These are phyloP conservation scores for Microctenopoma lineatum DNA, from an alignment of 2,797 vertebrate genomes.

Conservation along the genomic window DNA sequence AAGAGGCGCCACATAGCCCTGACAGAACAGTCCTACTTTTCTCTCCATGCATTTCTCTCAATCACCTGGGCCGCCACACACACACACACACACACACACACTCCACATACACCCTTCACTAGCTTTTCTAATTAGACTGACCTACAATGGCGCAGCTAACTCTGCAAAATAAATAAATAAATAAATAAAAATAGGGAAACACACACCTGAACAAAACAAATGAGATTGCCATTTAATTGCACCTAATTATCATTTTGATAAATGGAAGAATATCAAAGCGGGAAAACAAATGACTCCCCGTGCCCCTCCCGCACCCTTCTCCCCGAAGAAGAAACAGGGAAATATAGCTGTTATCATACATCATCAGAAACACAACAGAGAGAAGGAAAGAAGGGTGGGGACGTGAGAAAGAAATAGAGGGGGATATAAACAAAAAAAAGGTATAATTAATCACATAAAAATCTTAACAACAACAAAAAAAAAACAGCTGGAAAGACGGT, in stretches of 20 bases:
- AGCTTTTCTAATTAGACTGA: constrained; percentile 76
- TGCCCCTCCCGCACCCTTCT: constrained; percentile 74
- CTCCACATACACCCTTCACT: constrained; percentile 20
- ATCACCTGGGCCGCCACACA: constrained; percentile 49
- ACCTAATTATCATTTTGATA: constrained; percentile 90
- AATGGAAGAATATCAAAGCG: constrained; percentile 84
- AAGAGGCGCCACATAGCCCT: constrained; percentile 31
- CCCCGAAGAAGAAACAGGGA: constrained; percentile 78
- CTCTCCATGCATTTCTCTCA: constrained; percentile 56
- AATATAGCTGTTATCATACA: constrained; percentile 82
- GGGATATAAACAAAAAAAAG: constrained; percentile 71
- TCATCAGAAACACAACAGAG: constrained; percentile 77
- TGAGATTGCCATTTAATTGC: constrained; percentile 87
- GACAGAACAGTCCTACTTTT: constrained; percentile 61
- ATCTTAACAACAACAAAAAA: constrained; percentile 43
- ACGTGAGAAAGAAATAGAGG: constrained; percentile 36
- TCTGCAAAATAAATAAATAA: constrained; percentile 57
- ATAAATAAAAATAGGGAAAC: constrained; percentile 67
- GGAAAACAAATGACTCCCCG: constrained; percentile 82
- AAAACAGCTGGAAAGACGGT: constrained; percentile 60
- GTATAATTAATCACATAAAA: constrained; percentile 78
- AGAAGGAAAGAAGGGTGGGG: constrained; percentile 36
- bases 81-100: constrained; percentile 20
- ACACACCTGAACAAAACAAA: constrained; percentile 86
- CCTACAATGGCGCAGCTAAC: constrained; percentile 79